Conservation (phyloP, 1,140 invertebrate genomes). For the Polypedilum pembai region DNA sequence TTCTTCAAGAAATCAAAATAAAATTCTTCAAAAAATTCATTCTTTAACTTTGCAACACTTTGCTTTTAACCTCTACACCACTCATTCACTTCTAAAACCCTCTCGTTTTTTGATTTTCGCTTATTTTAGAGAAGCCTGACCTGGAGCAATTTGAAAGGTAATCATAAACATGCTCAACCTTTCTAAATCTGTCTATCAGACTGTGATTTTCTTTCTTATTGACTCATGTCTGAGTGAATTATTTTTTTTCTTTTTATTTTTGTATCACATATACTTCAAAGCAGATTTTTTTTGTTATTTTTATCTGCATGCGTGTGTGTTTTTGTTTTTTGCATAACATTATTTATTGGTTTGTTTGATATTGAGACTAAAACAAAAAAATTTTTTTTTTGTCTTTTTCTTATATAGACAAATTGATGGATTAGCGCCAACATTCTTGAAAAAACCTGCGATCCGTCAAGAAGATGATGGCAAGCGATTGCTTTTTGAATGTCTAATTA, state of each 20-base stretch:
- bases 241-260: slow-evolving; percentile 15
- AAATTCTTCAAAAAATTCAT: too few relatives aligned
- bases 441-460: slow-evolving; percentile 93
- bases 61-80: too few relatives aligned
- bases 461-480: slow-evolving; percentile 93
- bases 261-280: background rate
- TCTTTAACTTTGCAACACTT: too few relatives aligned
- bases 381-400: too few relatives aligned
- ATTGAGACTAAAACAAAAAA: too few relatives aligned
- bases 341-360: background rate
- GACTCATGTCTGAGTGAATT: background rate
- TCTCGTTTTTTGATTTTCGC: background rate
- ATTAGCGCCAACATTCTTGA: slow-evolving; percentile 92
- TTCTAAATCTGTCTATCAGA: background rate
- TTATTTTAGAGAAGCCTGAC: slow-evolving; percentile 4
- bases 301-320: slow-evolving; percentile 2
- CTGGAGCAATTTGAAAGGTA: slow-evolving; percentile 22
- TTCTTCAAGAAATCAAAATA: too few relatives aligned
- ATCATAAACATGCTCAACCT: background rate
- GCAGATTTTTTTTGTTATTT: slow-evolving; percentile 20
- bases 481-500: slow-evolving; percentile 91
- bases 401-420: slow-evolving; percentile 85
- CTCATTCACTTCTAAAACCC: too few relatives aligned
- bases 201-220: background rate
- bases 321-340: background rate